A percentile compares a stretch with the other conserved stretches of the same genome.
These are phyloP conservation scores for Ephestia elutella DNA, from an alignment of 1,140 invertebrate genomes.

Conservation along the genomic window DNA sequence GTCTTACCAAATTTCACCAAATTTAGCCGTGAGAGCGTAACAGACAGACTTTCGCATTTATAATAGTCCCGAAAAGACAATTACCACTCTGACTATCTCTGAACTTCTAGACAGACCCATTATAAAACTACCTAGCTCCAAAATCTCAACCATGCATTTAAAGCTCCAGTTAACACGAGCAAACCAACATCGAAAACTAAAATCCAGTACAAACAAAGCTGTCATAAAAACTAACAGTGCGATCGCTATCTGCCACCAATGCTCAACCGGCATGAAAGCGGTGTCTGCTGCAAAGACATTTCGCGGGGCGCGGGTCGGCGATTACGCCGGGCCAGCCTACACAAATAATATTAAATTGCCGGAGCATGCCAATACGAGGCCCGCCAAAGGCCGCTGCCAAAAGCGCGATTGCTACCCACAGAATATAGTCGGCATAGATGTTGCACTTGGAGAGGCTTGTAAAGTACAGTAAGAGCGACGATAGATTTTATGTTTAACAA, in stretches of 20 bases:
- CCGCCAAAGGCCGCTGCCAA: slow-evolving; percentile 45
- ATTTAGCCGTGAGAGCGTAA: no score
- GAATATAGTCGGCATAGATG: slow-evolving; percentile 12
- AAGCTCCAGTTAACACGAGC: no score
- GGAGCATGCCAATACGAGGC: slow-evolving; percentile 48
- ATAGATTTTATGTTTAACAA: no score
- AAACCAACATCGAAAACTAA: no score
- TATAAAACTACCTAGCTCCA: no score
- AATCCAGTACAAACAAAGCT: slow-evolving; percentile 6
- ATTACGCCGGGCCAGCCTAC: slow-evolving; percentile 43
- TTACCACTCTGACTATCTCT: no score
- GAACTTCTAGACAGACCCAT: no score
- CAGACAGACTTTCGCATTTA: no score
- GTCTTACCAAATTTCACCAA: no score
- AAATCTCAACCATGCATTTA: no score
- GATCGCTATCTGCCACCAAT: not conserved
- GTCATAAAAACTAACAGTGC: not conserved
- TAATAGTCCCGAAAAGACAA: no score
- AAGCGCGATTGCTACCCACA: slow-evolving; percentile 33
- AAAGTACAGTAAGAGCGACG: no score
- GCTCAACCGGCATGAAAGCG: slow-evolving; percentile 19
- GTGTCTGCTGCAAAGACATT: slow-evolving; percentile 17
- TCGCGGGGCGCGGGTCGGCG: slow-evolving; percentile 42
- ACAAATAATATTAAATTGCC: slow-evolving; percentile 65
- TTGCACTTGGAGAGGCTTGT: not conserved